Evolutionary conservation across 2,888 invertebrate genomes (phyloP).

Genomic region (Caradrina kadenii): DNA sequence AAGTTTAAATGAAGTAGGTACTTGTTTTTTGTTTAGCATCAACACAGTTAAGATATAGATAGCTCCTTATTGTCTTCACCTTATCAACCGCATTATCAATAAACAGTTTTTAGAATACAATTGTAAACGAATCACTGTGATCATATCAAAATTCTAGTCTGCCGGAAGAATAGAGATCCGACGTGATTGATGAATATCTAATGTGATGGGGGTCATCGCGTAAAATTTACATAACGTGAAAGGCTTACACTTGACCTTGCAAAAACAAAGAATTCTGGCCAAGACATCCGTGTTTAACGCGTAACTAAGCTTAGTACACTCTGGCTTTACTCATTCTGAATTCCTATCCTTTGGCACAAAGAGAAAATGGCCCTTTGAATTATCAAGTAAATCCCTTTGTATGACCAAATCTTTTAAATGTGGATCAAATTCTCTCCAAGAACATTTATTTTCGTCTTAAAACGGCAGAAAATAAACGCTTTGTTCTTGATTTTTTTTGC

Average conservation of each 20-base stretch:
- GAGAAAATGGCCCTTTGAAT: conserved; percentile 48
- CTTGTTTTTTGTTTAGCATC: not conserved
- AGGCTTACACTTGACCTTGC: not conserved
- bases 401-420: conserved; percentile 40
- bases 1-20: not conserved
- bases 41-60: not conserved
- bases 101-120: not conserved
- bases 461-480: conserved; percentile 1
- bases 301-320: conserved; percentile 6
- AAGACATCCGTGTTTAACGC: conserved; percentile 7
- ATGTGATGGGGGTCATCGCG: not conserved
- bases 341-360: conserved; percentile 47
- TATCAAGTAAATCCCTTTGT: conserved; percentile 51
- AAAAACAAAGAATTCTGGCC: conserved; percentile 7
- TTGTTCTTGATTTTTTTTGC: conserved; percentile 9
- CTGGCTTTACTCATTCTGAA: conserved; percentile 24
- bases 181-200: not conserved
- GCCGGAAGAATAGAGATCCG: not conserved
- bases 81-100: not conserved
- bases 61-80: too few species aligned
- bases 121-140: not conserved
- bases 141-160: not conserved
- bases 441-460: conserved; percentile 16
- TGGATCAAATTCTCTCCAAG: conserved; percentile 24
- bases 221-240: not conserved